Percentiles rank a stretch among this genome's conserved stretches.
phyloP scores from a whole-genome alignment of 2,888 invertebrate species.

The Callyntrura guangdongensis region DNA sequence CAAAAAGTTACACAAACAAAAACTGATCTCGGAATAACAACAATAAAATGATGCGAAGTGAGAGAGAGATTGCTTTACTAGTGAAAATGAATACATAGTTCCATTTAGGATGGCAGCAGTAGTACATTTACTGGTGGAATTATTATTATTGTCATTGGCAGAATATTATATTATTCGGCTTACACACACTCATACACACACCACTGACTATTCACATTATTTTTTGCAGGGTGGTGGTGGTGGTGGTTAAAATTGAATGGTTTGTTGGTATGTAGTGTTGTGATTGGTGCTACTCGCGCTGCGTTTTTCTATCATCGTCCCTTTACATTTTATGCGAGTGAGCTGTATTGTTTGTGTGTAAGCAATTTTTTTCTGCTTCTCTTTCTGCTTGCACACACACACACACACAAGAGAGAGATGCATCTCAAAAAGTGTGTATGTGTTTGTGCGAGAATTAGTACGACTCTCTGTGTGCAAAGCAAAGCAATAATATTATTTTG shows the following conservation, averaged over 20 bases:
- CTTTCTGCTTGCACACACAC: too few species aligned
- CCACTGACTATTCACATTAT: background rate
- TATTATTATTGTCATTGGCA: conserved; percentile 6
- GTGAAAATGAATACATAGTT: conserved; percentile 29
- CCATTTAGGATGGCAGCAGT: conserved; percentile 13
- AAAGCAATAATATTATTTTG: conserved; percentile 23
- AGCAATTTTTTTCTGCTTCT: too few species aligned
- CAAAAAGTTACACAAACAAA: conserved; percentile 70
- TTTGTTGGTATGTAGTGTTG: background rate
- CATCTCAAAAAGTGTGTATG: background rate
- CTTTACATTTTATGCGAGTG: too few species aligned
- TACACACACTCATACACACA: too few species aligned
- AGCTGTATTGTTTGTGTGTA: too few species aligned
- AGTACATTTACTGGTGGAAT: background rate
- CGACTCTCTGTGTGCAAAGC: too few species aligned
- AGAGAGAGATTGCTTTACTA: background rate
- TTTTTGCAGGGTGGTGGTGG: background rate
- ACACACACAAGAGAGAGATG: too few species aligned
- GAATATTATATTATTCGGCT: conserved; percentile 20
- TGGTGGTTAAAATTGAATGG: conserved; percentile 40
- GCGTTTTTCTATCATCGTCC: background rate
- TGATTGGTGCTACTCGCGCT: background rate
- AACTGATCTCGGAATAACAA: conserved; percentile 42
- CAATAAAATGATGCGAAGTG: conserved; percentile 37
- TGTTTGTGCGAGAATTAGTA: background rate